Conservation (phyloP, 2,113 vertebrate genomes). For the Athene noctua region DNA sequence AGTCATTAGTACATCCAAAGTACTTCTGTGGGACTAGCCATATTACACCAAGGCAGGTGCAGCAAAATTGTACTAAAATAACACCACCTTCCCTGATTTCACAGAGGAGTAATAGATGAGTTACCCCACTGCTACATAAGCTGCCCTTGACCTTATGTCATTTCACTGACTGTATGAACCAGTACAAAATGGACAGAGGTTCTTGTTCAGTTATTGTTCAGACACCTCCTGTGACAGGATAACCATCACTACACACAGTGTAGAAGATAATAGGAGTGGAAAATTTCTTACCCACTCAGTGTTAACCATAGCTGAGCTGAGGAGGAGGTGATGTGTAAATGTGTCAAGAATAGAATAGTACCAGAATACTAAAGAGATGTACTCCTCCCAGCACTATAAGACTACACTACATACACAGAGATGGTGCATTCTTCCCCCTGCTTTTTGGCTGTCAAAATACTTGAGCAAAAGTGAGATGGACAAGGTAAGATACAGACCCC, state of each 20-base stretch:
- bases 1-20: background rate
- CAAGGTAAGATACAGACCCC: background rate
- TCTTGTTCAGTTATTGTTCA: background rate
- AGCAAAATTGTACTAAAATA: background rate
- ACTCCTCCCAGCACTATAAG: background rate
- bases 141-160: background rate
- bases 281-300: background rate
- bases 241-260: background rate
- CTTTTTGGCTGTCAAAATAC: background rate
- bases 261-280: background rate
- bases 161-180: background rate
- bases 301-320: background rate
- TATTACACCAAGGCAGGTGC: background rate
- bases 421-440: background rate
- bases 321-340: background rate
- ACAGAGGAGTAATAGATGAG: background rate
- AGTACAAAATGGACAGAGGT: background rate
- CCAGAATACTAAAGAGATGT: background rate
- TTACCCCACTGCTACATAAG: background rate
- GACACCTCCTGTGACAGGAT: background rate
- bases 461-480: background rate
- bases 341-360: background rate
- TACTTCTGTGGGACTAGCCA: background rate
- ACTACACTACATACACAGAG: background rate
- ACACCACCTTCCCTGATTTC: background rate